Conservation (phyloP, 2,113 vertebrate genomes). For the Suricata suricatta region DNA sequence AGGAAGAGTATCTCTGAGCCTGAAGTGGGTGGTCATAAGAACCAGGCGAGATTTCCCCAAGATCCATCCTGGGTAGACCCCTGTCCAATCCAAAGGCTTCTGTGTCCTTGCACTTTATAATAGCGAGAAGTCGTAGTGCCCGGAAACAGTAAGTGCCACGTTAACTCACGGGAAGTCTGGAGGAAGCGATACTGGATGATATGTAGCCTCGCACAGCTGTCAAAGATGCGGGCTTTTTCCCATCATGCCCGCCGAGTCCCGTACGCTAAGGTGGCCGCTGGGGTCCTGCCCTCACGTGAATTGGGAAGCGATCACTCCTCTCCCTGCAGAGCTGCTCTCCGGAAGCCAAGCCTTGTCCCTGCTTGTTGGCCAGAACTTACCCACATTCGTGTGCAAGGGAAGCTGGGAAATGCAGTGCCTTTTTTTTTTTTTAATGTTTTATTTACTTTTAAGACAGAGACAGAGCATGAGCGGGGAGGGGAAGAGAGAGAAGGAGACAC, state of each 20-base stretch:
- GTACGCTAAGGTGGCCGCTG: not conserved
- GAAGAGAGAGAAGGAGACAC: too few relatives aligned
- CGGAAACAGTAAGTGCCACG: not conserved
- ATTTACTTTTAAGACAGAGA: too few relatives aligned
- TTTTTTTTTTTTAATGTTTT: too few relatives aligned
- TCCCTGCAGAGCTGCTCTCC: fast-evolving
- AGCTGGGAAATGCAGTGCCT: not conserved
- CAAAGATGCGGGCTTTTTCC: not conserved
- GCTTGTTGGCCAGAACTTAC: not conserved
- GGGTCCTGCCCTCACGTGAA: not conserved
- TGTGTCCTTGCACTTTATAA: too few relatives aligned
- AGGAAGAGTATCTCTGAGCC: not conserved
- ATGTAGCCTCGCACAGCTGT: too few relatives aligned
- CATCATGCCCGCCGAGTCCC: too few relatives aligned
- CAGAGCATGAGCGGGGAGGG: too few relatives aligned
- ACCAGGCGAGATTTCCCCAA: not conserved
- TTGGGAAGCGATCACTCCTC: not conserved
- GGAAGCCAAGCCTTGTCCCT: not conserved
- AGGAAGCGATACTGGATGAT: not conserved
- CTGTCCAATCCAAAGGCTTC: not conserved
- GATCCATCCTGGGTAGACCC: not conserved
- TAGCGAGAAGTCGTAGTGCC: not conserved
- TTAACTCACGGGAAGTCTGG: not conserved
- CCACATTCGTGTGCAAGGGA: not conserved
- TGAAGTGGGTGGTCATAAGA: too few relatives aligned